Base-by-base conservation (phyloP, 2,797 vertebrate genomes). In the Alfaro cultratus region DNA sequence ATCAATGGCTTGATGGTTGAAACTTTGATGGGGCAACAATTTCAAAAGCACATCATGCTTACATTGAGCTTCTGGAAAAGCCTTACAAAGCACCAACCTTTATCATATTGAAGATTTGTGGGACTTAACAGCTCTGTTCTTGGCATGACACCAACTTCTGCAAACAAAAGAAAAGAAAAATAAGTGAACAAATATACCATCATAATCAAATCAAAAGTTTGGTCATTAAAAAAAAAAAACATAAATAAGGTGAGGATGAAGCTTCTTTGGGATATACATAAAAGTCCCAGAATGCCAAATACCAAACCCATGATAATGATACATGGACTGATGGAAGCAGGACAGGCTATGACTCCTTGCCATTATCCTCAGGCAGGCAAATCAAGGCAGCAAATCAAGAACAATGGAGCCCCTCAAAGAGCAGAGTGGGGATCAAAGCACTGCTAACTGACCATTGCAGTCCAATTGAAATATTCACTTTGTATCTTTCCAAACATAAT, bases 401-500 rank as follows among this genome's bases (percentile, higher is more conserved):
- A 96, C 95, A 96, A 96, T 95, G 92, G 94, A 88, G 90, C 91
- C 93, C 67, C 94, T 95, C 94, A 94, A 92, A 95, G 90, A 93
- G 93, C 83, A 94, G 93, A 94, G 93, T 94, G 93, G 91, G 93
- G 93, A 96, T 96, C 95, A 96, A 96, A 96, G 95, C 93, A 89
- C 92, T 81, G 84, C 95, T 95, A 95, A 96, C 95, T 94, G 95
- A 93, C 94, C 95, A 95, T 95, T 93, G 95, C 95, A 95, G 96
- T 95, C 95, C 95, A 96, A 96, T 95, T 96, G 94, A 96, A 96
- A 95, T 95, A 94, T 95, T 95, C 95, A 95, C 95, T 93, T 95
- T 94, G 94, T 93, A 95, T 95, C 94, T 95, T 92, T 93, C 92
- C 93, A 91, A 94, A 96, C 88, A 95, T 94, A 96, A 95, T 95